A percentile compares a stretch with the other conserved stretches of the same genome.
Evolutionary conservation across 2,797 vertebrate species (phyloP).

Genomic region (Cetoscarus ocellatus): DNA sequence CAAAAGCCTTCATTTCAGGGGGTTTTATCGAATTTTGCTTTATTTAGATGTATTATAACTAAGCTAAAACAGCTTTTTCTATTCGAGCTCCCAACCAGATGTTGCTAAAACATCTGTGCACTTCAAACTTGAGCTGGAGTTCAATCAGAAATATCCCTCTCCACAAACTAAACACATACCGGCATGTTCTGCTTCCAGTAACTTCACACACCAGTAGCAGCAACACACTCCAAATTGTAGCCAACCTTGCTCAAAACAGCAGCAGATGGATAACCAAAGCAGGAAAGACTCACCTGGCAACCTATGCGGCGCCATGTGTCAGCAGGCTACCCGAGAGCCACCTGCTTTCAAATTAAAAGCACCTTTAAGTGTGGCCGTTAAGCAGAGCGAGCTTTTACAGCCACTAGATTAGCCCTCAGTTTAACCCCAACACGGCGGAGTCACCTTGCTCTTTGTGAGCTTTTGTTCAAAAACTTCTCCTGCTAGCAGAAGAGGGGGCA

Average conservation of each 20-base stretch:
- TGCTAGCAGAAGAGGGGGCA: constrained; percentile 3
- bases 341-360: constrained; percentile 51
- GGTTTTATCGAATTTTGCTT: constrained; percentile 34
- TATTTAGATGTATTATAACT: constrained; percentile 30
- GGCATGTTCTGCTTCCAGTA: not conserved
- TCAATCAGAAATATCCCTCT: not conserved
- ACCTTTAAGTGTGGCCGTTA: constrained; percentile 59
- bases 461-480: constrained; percentile 21
- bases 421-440: constrained; percentile 24
- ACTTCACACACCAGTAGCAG: constrained; percentile 17
- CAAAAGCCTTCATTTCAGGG: not conserved
- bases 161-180: not conserved
- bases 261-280: constrained; percentile 35
- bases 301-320: constrained; percentile 22
- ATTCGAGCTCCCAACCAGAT: constrained; percentile 24
- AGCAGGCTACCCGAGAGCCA: constrained; percentile 39
- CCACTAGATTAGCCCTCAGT: constrained; percentile 53
- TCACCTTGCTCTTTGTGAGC: constrained; percentile 37
- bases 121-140: constrained; percentile 19
- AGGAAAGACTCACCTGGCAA: constrained; percentile 5
- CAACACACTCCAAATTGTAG: not conserved
- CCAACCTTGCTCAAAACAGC: constrained; percentile 10
- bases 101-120: constrained; percentile 31
- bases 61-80: too few relatives aligned
- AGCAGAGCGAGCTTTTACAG: constrained; percentile 42